Percentiles rank a stretch among this genome's conserved stretches.
Conservation (phyloP, 2,797 vertebrate species). For the Brotula barbata region DNA sequence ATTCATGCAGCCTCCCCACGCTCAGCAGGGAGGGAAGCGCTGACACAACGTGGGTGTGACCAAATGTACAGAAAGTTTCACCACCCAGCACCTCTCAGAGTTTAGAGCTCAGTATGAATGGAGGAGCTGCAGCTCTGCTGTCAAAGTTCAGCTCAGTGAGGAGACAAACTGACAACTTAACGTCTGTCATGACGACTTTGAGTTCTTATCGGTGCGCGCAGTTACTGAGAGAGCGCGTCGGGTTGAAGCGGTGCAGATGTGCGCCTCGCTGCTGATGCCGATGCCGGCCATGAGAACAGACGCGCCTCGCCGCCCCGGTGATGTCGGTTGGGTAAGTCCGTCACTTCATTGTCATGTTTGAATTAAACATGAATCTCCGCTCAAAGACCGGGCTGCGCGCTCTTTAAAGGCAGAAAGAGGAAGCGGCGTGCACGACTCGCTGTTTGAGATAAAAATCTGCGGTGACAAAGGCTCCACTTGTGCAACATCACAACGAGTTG, state of each 20-base stretch:
- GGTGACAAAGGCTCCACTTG: background rate
- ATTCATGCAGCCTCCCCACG: constrained; percentile 53
- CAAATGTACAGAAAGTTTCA: constrained; percentile 49
- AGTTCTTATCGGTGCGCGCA: too few species aligned
- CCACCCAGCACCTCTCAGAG: constrained; percentile 40
- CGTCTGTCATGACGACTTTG: constrained; percentile 10
- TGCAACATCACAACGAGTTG: constrained; percentile 9
- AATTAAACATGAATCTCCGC: constrained; percentile 40
- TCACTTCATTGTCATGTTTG: constrained; percentile 18
- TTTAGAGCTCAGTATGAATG: constrained; percentile 60
- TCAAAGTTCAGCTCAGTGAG: constrained; percentile 16
- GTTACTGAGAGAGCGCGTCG: constrained; percentile 46
- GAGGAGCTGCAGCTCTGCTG: constrained; percentile 37
- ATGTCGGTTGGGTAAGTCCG: constrained; percentile 58
- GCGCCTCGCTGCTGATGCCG: constrained; percentile 26
- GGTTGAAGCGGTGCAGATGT: background rate
- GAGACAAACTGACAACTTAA: background rate
- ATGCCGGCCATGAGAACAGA: constrained; percentile 12
- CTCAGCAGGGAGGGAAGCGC: constrained; percentile 39
- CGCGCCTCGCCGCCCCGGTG: constrained; percentile 34
- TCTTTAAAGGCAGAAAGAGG: constrained; percentile 55
- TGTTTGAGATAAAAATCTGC: constrained; percentile 7
- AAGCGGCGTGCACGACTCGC: constrained; percentile 27
- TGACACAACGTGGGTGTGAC: constrained; percentile 64
- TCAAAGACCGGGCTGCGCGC: too few species aligned